These are phyloP conservation scores for Melanostoma scalare DNA, from an alignment of 2,888 invertebrate species.

Conservation along the genomic window DNA sequence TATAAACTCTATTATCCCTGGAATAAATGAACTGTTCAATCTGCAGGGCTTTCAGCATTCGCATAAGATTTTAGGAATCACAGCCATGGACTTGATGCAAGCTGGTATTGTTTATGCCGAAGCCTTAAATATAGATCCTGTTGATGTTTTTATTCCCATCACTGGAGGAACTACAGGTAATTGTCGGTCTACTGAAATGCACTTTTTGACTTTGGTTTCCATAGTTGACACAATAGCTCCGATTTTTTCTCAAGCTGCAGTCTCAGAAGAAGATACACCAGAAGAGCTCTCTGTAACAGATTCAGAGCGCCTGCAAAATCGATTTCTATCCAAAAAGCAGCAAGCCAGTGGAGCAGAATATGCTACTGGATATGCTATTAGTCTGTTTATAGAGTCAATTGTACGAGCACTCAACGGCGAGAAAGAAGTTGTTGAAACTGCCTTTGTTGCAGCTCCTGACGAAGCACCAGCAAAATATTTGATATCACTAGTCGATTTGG, in stretches of 20 bases:
- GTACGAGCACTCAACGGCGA: conserved; percentile 66
- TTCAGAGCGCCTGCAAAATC: conserved; percentile 52
- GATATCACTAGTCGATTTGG: conserved; percentile 69
- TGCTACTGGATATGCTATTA: conserved; percentile 59
- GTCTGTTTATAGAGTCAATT: conserved; percentile 68
- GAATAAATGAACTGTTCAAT: conserved; percentile 63
- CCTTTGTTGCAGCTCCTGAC: conserved; percentile 69
- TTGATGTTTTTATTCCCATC: conserved; percentile 72
- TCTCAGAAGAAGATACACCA: conserved; percentile 29
- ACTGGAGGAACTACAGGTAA: conserved; percentile 72
- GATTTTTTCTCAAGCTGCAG: conserved; percentile 72
- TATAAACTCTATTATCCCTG: conserved; percentile 69
- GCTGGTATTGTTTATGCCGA: conserved; percentile 64
- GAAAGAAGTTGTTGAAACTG: conserved; percentile 68
- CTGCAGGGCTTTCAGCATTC: conserved; percentile 54
- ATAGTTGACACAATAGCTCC: conserved; percentile 69
- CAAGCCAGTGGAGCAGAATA: conserved; percentile 39
- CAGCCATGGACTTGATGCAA: conserved; percentile 67
- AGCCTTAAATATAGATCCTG: conserved; percentile 51
- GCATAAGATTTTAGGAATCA: conserved; percentile 72
- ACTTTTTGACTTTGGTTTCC: not conserved
- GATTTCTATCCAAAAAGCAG: conserved; percentile 57
- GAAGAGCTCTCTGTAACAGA: conserved; percentile 38
- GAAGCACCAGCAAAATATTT: conserved; percentile 68
- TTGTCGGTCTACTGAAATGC: no score